Evolutionary conservation across 2,888 invertebrate species (phyloP).

Genomic region (Pristionchus japonicus): DNA sequence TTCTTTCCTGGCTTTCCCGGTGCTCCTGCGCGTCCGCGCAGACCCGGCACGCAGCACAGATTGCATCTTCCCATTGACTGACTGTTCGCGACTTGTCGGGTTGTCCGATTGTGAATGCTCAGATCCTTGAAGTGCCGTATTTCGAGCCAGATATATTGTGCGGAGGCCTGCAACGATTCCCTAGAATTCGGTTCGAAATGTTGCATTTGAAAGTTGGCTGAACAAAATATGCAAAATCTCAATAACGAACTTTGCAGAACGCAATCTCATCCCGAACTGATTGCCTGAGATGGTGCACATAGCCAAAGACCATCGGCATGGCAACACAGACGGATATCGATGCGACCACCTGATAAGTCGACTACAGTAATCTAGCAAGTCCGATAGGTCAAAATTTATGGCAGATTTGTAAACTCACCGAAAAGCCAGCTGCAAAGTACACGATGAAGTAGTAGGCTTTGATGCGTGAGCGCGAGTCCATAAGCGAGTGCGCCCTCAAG

Average conservation of each 20-base stretch:
- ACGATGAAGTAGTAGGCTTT: not conserved
- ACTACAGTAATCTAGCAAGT: not conserved
- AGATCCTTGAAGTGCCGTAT: not conserved
- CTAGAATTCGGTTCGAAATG: not conserved
- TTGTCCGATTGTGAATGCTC: not conserved
- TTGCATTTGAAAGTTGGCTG: not conserved
- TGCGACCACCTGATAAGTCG: not conserved
- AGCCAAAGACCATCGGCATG: not conserved
- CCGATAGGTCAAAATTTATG: not conserved
- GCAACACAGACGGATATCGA: not conserved
- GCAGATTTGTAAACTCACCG: not conserved
- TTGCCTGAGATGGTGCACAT: not conserved
- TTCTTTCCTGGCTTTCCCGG: not conserved
- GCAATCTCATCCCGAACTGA: not conserved
- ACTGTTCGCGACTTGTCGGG: not conserved
- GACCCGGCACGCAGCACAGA: not conserved
- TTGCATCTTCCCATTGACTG: not conserved
- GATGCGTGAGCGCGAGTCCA: not conserved
- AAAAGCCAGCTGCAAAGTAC: not conserved
- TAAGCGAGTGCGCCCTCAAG: too few relatives aligned
- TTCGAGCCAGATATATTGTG: not conserved
- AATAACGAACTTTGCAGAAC: not conserved
- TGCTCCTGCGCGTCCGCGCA: not conserved
- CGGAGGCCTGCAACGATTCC: not conserved
- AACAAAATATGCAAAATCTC: not conserved